Conservation (phyloP, 2,888 invertebrate species). For the Rhabditoides inermis region DNA sequence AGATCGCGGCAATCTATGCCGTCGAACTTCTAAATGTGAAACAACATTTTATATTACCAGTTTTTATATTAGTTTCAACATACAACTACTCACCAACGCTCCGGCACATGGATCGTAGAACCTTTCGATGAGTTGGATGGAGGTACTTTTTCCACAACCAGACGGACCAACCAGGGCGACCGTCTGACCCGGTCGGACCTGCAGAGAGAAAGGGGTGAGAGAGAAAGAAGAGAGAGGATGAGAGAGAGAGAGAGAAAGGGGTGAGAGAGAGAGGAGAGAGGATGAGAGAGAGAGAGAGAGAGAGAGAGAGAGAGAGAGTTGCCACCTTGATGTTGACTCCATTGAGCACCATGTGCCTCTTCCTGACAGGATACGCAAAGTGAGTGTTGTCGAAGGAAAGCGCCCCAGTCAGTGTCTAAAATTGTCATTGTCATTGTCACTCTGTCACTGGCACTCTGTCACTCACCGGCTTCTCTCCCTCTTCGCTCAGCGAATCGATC, state of each 20-base stretch:
- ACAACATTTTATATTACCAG: neutral
- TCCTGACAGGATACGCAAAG: constrained; percentile 74
- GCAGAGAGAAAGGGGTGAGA: no score
- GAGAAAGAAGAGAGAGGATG: no score
- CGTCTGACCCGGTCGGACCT: constrained; percentile 52
- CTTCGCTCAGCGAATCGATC: constrained; percentile 50
- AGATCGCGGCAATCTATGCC: constrained; percentile 34
- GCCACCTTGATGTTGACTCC: constrained; percentile 22
- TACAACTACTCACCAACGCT: constrained; percentile 53
- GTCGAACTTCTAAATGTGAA: constrained; percentile 33
- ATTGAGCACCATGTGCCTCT: constrained; percentile 56
- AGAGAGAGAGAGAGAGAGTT: no score
- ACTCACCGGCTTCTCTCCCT: constrained; percentile 39
- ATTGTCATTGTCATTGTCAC: neutral
- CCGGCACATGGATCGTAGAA: constrained; percentile 52
- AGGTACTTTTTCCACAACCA: constrained; percentile 54
- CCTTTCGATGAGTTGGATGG: constrained; percentile 53
- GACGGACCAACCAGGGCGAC: constrained; percentile 55
- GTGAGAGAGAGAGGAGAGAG: no score
- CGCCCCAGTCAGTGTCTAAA: constrained; percentile 58
- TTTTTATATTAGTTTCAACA: neutral
- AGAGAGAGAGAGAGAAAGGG: no score
- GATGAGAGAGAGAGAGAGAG: no score
- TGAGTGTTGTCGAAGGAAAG: constrained; percentile 66
- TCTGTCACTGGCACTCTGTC: neutral